Percentiles rank a stretch among this genome's conserved stretches.
phyloP scores from a whole-genome alignment of 37 sponge, comb jelly and placozoan species.

The Halichondria panicea region DNA sequence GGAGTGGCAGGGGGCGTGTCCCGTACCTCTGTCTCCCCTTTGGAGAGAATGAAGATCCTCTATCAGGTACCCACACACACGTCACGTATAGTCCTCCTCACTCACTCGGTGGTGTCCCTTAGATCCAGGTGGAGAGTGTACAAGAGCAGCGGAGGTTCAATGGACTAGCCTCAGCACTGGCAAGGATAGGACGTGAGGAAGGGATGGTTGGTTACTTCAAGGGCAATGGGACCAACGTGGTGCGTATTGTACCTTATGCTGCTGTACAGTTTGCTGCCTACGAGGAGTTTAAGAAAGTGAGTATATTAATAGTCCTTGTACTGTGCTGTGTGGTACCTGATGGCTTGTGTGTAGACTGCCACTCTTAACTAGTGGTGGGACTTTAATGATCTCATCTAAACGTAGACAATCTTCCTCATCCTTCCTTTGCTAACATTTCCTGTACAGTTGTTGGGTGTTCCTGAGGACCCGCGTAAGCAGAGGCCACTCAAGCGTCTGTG shows the following conservation, averaged over 20 bases:
- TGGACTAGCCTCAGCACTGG: constrained; percentile 46
- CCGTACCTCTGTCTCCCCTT: constrained; percentile 68
- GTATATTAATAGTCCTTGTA: background rate
- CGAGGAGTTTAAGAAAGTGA: constrained; percentile 78
- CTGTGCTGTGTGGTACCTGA: background rate
- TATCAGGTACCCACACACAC: too few relatives aligned
- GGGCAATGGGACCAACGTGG: constrained; percentile 77
- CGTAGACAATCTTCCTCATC: background rate
- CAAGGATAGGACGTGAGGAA: constrained; percentile 50
- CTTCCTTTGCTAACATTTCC: too few relatives aligned
- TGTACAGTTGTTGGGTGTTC: constrained; percentile 55
- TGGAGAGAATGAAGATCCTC: constrained; percentile 74
- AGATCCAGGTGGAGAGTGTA: too few relatives aligned
- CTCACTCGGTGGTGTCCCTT: too few relatives aligned
- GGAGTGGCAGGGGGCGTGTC: constrained; percentile 79
- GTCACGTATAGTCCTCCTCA: too few relatives aligned
- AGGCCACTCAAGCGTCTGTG: constrained; percentile 37
- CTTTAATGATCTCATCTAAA: background rate
- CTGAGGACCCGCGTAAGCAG: constrained; percentile 31
- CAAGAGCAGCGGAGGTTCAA: too few relatives aligned
- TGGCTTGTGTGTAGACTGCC: background rate
- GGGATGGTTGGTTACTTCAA: constrained; percentile 61
- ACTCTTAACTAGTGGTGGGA: background rate
- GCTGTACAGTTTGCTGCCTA: constrained; percentile 83
- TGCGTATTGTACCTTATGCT: constrained; percentile 64